Evolutionary conservation across 2,888 invertebrate species (phyloP).

Genomic region (Brachyopa scutellaris): DNA sequence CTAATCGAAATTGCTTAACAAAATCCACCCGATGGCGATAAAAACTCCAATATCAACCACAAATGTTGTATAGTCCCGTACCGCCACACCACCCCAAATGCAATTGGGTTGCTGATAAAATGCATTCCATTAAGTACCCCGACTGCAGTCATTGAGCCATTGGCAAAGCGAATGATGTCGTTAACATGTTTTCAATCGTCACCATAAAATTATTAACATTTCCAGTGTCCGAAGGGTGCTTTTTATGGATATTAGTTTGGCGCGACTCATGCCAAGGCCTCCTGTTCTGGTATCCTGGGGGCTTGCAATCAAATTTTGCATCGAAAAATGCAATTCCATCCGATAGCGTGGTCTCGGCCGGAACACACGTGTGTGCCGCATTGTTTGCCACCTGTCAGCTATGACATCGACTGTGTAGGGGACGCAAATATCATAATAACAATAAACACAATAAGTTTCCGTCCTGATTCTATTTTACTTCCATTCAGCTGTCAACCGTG

Average conservation of each 20-base stretch:
- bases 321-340: conserved; percentile 50
- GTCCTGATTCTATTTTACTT: conserved; percentile 56
- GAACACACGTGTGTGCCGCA: conserved; percentile 42
- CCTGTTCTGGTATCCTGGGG: background rate
- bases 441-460: conserved; percentile 64
- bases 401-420: background rate
- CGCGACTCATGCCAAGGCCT: conserved; percentile 14
- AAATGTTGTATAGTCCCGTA: conserved; percentile 26
- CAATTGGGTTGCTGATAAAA: conserved; percentile 37
- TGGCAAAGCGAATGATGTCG: conserved; percentile 29
- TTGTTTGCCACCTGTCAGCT: conserved; percentile 68
- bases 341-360: conserved; percentile 10
- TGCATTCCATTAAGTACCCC: conserved; percentile 52
- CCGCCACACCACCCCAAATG: background rate
- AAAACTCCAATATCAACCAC: conserved; percentile 45
- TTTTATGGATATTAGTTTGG: conserved; percentile 62
- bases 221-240: conserved; percentile 61
- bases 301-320: conserved; percentile 54
- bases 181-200: conserved; percentile 67
- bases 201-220: conserved; percentile 72
- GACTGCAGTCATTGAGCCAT: conserved; percentile 21
- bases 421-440: conserved; percentile 27
- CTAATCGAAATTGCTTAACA: conserved; percentile 52
- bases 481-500: conserved; percentile 58
- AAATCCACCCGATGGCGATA: conserved; percentile 49